Base-by-base conservation (phyloP, 2,888 invertebrate genomes). In the Agrochola lota region DNA sequence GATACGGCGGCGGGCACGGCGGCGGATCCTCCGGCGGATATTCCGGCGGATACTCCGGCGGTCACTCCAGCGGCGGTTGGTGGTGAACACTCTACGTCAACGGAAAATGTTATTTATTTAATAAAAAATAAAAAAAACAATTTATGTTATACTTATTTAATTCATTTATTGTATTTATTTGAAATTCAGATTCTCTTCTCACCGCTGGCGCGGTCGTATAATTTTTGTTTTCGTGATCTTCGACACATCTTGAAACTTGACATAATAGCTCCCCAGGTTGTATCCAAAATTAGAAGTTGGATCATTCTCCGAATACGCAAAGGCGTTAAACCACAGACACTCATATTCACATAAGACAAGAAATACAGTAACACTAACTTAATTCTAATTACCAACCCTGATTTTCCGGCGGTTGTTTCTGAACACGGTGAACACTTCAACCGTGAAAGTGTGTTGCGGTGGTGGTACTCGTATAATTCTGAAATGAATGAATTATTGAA, bases 31-130 rank as follows among this genome's bases (percentile, higher is more conserved):
- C 70, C 12, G 72, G 81, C 46, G 83, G 84, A 1, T 57, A 20
- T 2, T 30, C 30, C 30, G 78, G 76, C 52, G 78, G 78, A 7
- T 35, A 23, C 63, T 80, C 80, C 35, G 20, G 78, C 26, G 64
- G 78, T 8, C 26, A 74, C 46, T 70, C 74, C 78, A 77, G 83
- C 75, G 74, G 80, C 30, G 88, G 87, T 57, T 88, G 89, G 91
- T 90, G 81, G 85, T 86, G 71, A 86, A 83, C 43, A 70, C 62
- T 78, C 82, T 68, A 76, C 35, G 4, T 52, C 4, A 26, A n/a
- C 8, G 26, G 9, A 4, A 52, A 43, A 55, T 60, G 67, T 82
- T 35, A 82, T 85, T 75, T 30, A 76, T 69, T 82, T 8, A 77
- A 75, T 71, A 76, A 23, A 46, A 15, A 15, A n/a, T n/a, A n/a